These are phyloP conservation scores for Neotoma lepida DNA, from an alignment of 2,113 vertebrate genomes.

Conservation along the genomic window DNA sequence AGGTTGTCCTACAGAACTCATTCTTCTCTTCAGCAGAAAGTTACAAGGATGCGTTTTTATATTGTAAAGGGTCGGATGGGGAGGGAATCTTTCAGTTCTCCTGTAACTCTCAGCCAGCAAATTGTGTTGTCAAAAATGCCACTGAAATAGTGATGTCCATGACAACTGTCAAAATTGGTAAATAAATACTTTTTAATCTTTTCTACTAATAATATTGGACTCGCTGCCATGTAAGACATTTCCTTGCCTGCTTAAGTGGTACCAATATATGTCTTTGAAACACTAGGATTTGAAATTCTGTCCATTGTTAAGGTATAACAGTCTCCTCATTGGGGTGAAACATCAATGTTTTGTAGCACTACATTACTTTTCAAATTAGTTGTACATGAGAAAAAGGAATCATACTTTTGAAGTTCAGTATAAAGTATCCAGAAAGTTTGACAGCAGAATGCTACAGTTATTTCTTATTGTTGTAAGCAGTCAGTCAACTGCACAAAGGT, in stretches of 20 bases:
- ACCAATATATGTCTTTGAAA: slow-evolving; percentile 68
- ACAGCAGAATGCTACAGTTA: slow-evolving; percentile 65
- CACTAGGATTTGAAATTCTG: slow-evolving; percentile 26
- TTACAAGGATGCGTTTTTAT: slow-evolving; percentile 69
- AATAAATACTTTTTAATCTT: slow-evolving; percentile 76
- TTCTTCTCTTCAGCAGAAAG: slow-evolving; percentile 69
- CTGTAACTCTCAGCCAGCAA: slow-evolving; percentile 77
- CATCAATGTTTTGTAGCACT: neutral
- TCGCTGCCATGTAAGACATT: neutral
- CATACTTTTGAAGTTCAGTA: slow-evolving; percentile 73
- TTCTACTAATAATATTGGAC: slow-evolving; percentile 20
- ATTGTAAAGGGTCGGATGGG: slow-evolving; percentile 61
- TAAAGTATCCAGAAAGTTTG: slow-evolving; percentile 73
- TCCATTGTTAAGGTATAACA: slow-evolving; percentile 62
- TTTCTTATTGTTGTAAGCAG: slow-evolving; percentile 78
- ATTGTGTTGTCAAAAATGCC: slow-evolving; percentile 82
- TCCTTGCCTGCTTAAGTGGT: slow-evolving; percentile 17
- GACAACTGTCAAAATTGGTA: slow-evolving; percentile 81
- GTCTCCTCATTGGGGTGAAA: slow-evolving; percentile 31
- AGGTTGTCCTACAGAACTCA: slow-evolving; percentile 64
- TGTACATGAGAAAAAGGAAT: slow-evolving; percentile 59
- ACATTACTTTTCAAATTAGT: slow-evolving; percentile 65
- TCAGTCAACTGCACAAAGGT: slow-evolving; percentile 71
- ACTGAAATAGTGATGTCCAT: slow-evolving; percentile 78
- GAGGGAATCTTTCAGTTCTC: slow-evolving; percentile 61